These are phyloP conservation scores for Novumbra hubbsi DNA, from an alignment of 2,797 vertebrate species.

Conservation along the genomic window DNA sequence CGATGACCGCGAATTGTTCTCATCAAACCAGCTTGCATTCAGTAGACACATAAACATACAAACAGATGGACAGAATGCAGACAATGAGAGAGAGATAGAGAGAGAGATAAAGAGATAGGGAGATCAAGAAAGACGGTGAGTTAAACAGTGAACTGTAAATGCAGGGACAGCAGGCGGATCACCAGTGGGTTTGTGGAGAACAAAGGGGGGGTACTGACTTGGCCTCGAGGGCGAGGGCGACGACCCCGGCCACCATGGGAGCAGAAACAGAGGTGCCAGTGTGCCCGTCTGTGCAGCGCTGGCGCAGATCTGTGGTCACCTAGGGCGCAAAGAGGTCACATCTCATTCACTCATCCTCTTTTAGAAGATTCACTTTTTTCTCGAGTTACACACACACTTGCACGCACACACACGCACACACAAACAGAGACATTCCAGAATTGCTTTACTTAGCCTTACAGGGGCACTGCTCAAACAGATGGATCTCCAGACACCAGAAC, in stretches of 20 bases:
- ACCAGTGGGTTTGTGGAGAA: neutral
- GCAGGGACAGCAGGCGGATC: neutral
- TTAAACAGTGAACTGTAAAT: neutral
- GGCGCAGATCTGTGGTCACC: slow-evolving; percentile 86
- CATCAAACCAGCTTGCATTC: neutral
- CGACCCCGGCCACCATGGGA: slow-evolving; percentile 83
- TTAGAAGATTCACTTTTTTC: neutral
- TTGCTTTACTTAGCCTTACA: neutral
- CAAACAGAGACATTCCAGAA: neutral
- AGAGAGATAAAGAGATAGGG: neutral
- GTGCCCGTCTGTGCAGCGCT: slow-evolving; percentile 83
- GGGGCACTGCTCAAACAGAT: neutral
- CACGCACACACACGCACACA: neutral
- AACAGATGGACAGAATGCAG: neutral
- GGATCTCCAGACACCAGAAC: neutral
- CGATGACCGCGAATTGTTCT: neutral
- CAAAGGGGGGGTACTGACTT: slow-evolving; percentile 75
- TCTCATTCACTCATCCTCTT: neutral
- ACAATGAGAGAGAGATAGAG: neutral
- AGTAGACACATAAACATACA: neutral
- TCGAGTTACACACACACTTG: neutral
- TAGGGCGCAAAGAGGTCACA: slow-evolving; percentile 44
- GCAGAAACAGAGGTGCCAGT: slow-evolving; percentile 89
- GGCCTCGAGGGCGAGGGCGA: slow-evolving; percentile 87
- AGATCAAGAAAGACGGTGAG: neutral